A percentile compares a stretch with the other conserved stretches of the same genome.
These are phyloP conservation scores for Pararge aegeria DNA, from an alignment of 1,140 invertebrate species.

Conservation along the genomic window DNA sequence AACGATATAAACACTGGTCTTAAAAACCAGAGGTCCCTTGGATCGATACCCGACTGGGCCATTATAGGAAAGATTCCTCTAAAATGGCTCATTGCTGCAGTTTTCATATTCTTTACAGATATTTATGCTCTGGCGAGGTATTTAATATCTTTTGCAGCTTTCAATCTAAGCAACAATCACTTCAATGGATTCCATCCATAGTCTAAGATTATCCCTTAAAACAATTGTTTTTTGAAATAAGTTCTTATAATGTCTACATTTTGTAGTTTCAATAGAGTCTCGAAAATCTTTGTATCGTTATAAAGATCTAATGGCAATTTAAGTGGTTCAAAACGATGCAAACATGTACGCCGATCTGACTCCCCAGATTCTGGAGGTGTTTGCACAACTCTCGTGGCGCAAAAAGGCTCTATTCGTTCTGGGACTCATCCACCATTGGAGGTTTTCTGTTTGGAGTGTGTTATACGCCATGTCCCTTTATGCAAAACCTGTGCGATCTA, in stretches of 20 bases:
- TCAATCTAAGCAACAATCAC: background rate
- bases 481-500: slow-evolving; percentile 21
- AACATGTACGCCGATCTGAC: slow-evolving; percentile 15
- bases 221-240: too few relatives aligned
- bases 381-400: slow-evolving; percentile 26
- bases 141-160: background rate
- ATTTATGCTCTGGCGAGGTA: background rate
- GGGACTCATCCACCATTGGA: slow-evolving; percentile 21
- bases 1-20: background rate
- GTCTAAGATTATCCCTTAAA: too few relatives aligned
- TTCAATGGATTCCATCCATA: background rate
- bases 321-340: background rate
- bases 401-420: slow-evolving; percentile 23
- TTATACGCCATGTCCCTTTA: slow-evolving; percentile 24
- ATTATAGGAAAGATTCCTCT: background rate
- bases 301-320: background rate
- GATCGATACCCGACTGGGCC: background rate
- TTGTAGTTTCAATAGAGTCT: too few relatives aligned
- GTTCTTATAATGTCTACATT: too few relatives aligned
- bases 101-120: background rate
- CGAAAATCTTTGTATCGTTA: background rate
- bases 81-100: background rate
- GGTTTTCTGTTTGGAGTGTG: slow-evolving; percentile 25
- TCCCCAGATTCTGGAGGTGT: slow-evolving; percentile 27
- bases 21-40: background rate